Conservation (phyloP, 1,140 invertebrate species). For the Zaprionus vittiger region DNA sequence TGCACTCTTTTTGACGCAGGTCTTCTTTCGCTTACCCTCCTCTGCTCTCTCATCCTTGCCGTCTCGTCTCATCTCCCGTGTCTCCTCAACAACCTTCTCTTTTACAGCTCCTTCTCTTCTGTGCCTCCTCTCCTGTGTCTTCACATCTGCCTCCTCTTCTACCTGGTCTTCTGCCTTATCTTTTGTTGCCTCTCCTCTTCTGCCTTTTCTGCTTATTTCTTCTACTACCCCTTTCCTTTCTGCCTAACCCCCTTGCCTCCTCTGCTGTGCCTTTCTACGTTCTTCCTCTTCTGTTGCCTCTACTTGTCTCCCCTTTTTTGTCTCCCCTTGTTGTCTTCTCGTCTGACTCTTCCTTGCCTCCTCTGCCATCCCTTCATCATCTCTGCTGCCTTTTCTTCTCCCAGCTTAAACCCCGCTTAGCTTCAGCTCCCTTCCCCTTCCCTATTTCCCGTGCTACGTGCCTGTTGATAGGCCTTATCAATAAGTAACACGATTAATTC, state of each 20-base stretch:
- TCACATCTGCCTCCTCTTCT: too few relatives aligned
- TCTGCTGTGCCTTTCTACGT: background rate
- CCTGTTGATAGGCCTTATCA: slow-evolving; percentile 66
- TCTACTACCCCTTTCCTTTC: background rate
- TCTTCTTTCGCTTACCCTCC: background rate
- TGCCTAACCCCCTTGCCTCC: background rate
- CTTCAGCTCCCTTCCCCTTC: background rate
- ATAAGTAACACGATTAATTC: slow-evolving; percentile 48
- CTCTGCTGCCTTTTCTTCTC: slow-evolving; percentile 1
- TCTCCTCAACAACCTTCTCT: too few relatives aligned
- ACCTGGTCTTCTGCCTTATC: background rate
- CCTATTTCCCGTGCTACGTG: background rate
- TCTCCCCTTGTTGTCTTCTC: background rate
- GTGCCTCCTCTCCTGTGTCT: too few relatives aligned
- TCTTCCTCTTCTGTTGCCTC: background rate
- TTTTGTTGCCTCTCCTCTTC: background rate
- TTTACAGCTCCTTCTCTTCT: too few relatives aligned
- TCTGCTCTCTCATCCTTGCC: too few relatives aligned
- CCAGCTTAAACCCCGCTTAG: slow-evolving; percentile 11
- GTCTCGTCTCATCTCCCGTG: too few relatives aligned
- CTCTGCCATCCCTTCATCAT: too few relatives aligned
- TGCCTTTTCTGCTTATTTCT: background rate
- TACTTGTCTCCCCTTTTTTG: background rate
- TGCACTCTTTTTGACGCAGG: slow-evolving; percentile 6
- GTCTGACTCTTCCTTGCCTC: background rate